Percentiles rank a stretch among this genome's conserved stretches.
Conservation (phyloP, 2,113 vertebrate species). For the Melanerpes formicivorus region DNA sequence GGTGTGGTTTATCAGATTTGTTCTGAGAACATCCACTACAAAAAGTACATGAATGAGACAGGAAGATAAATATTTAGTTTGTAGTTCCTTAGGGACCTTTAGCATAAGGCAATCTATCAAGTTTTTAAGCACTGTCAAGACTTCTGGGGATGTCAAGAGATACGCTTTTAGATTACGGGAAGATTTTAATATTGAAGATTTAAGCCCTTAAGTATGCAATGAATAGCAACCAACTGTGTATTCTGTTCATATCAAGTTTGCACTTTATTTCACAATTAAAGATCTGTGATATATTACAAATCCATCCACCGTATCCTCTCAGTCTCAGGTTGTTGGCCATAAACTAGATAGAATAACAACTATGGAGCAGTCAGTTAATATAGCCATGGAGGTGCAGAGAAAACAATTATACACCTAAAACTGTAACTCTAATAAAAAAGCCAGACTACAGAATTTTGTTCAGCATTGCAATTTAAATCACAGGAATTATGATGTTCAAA, state of each 20-base stretch:
- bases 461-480: neutral
- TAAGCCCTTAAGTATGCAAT: neutral
- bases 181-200: neutral
- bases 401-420: neutral
- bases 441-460: neutral
- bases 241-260: neutral
- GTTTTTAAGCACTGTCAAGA: neutral
- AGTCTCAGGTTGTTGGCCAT: neutral
- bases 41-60: neutral
- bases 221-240: neutral
- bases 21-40: neutral
- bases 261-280: neutral
- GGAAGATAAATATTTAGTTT: constrained; percentile 19
- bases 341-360: neutral
- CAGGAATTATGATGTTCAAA: neutral
- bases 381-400: neutral
- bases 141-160: neutral
- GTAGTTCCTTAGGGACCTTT: neutral
- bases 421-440: neutral
- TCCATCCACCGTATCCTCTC: neutral
- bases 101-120: neutral
- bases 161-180: neutral
- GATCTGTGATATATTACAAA: neutral
- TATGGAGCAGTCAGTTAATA: neutral
- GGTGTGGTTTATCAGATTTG: neutral